phyloP scores from a whole-genome alignment of 2,113 vertebrate species.

The Cariama cristata region DNA sequence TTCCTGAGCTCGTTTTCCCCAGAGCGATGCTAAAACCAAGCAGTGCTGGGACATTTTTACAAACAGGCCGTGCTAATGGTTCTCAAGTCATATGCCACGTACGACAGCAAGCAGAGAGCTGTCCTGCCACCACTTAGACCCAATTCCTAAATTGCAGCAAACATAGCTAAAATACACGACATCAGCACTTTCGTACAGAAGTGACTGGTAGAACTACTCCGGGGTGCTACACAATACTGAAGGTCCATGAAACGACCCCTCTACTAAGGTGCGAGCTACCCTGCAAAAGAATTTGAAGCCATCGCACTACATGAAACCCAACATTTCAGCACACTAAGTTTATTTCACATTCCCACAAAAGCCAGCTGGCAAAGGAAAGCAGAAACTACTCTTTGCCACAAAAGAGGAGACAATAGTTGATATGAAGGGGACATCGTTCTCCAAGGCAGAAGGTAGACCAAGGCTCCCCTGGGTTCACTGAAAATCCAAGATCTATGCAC shows the following conservation, averaged over 20 bases:
- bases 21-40: neutral
- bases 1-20: neutral
- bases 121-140: neutral
- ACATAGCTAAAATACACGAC: neutral
- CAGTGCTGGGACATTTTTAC: neutral
- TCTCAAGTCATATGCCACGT: accelerated
- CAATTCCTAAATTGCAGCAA: neutral
- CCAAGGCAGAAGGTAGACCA: neutral
- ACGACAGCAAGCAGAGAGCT: neutral
- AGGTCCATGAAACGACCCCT: neutral
- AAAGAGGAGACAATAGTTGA: neutral
- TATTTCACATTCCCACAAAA: neutral
- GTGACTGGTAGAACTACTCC: neutral
- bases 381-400: neutral
- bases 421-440: neutral
- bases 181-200: neutral
- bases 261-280: neutral
- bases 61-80: neutral
- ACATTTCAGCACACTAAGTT: neutral
- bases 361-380: neutral
- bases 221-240: neutral
- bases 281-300: neutral
- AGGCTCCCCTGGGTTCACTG: neutral
- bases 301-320: neutral
- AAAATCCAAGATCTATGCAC: neutral